These are phyloP conservation scores for Chironex yamaguchii DNA, from an alignment of 30 jellyfish, hydroid and myxozoan genomes.

Conservation along the genomic window DNA sequence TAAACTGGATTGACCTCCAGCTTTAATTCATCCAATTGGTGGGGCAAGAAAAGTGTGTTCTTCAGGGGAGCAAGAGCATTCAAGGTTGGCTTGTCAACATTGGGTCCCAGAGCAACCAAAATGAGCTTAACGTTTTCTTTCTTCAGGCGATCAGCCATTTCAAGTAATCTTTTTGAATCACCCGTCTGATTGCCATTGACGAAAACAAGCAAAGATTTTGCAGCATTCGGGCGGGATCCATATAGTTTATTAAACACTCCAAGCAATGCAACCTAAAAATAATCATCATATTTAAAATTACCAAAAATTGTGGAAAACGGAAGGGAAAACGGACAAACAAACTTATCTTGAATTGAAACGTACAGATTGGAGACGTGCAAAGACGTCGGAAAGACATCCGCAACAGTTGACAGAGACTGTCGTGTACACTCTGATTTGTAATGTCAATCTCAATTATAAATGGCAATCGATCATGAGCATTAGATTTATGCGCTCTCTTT, in stretches of 20 bases:
- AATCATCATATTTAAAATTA: too few relatives aligned
- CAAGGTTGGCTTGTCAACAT: neutral
- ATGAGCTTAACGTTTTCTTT: constrained; percentile 48
- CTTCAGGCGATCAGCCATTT: constrained; percentile 44
- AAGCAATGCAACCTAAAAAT: neutral
- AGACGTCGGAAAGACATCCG: too few relatives aligned
- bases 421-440: too few relatives aligned
- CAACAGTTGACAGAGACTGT: too few relatives aligned
- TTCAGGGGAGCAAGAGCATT: constrained; percentile 23
- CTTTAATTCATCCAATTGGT: constrained; percentile 27
- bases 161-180: neutral
- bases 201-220: neutral
- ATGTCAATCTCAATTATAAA: too few relatives aligned
- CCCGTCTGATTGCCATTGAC: constrained; percentile 20
- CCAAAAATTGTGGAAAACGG: neutral
- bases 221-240: neutral
- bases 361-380: too few relatives aligned
- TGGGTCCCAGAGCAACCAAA: constrained; percentile 61
- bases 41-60: constrained; percentile 12
- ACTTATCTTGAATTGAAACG: too few relatives aligned
- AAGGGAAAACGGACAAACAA: too few relatives aligned
- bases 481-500: too few relatives aligned
- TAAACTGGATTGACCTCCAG: constrained; percentile 19
- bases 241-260: neutral
- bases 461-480: too few relatives aligned